Percentiles rank a stretch among this genome's conserved stretches.
phyloP scores from a whole-genome alignment of 2,113 vertebrate genomes.

The Nestor notabilis region DNA sequence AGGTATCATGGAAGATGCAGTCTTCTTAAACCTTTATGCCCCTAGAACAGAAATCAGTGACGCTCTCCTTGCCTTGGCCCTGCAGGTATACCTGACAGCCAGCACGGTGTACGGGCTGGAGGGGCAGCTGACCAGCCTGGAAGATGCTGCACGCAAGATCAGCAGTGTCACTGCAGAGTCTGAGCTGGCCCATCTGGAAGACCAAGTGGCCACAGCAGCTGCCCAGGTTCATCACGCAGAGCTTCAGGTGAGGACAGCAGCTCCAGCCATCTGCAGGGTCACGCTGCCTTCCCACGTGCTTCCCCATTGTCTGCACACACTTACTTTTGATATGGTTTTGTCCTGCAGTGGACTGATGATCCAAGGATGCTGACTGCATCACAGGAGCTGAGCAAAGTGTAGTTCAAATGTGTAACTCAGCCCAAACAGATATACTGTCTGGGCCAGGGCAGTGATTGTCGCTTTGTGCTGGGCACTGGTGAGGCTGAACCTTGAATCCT shows the following conservation, averaged over 20 bases:
- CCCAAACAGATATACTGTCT: not conserved
- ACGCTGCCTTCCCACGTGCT: not conserved
- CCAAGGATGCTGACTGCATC: not conserved
- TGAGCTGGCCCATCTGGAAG: conserved; percentile 89
- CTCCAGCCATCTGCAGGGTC: not conserved
- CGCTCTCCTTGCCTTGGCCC: not conserved
- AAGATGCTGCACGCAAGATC: conserved; percentile 88
- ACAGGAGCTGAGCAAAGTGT: not conserved
- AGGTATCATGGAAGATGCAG: not conserved
- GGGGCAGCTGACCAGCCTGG: conserved; percentile 87
- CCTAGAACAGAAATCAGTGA: not conserved
- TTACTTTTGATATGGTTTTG: not conserved
- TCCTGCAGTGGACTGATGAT: accelerated
- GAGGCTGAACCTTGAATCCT: not conserved
- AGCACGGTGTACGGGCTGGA: conserved; percentile 92
- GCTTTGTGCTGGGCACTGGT: not conserved
- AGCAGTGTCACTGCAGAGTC: conserved; percentile 85
- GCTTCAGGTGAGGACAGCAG: conserved; percentile 82
- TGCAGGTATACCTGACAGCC: conserved; percentile 92
- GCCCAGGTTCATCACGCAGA: conserved; percentile 95
- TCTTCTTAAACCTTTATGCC: not conserved
- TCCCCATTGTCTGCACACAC: accelerated
- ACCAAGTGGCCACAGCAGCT: conserved; percentile 92
- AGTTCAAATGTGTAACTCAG: not conserved
- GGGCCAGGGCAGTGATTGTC: no score